These are phyloP conservation scores for Bombus superbus DNA, from an alignment of 1,140 invertebrate species.

Conservation along the genomic window DNA sequence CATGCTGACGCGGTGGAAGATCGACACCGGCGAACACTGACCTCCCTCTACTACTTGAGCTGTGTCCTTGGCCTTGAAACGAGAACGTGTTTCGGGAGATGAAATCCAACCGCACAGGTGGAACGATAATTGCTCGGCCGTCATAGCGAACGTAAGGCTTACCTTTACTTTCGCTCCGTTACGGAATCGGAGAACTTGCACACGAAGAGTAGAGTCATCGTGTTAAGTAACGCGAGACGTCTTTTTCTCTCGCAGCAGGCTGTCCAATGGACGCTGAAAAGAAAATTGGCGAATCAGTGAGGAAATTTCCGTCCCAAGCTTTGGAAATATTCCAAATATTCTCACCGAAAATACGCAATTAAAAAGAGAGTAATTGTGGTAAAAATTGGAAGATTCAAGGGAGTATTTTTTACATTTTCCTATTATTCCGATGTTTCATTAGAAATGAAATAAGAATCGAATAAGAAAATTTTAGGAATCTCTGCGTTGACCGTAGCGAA, in stretches of 20 bases:
- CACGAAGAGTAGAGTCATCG: background rate
- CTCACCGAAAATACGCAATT: too few relatives aligned
- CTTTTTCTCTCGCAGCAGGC: background rate
- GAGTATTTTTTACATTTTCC: too few relatives aligned
- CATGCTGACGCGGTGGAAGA: slow-evolving; percentile 14
- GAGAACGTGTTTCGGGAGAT: slow-evolving; percentile 56
- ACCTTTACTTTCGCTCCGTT: slow-evolving; percentile 50
- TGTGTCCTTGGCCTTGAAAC: slow-evolving; percentile 55
- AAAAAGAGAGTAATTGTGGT: too few relatives aligned
- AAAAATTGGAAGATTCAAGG: too few relatives aligned
- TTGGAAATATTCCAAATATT: too few relatives aligned
- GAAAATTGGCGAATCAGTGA: too few relatives aligned
- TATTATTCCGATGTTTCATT: background rate
- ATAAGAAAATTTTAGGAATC: too few relatives aligned
- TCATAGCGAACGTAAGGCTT: slow-evolving; percentile 37
- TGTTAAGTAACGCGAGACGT: slow-evolving; percentile 2
- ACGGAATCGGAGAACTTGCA: slow-evolving; percentile 31
- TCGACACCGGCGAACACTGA: slow-evolving; percentile 44
- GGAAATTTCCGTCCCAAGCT: too few relatives aligned
- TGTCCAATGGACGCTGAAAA: background rate
- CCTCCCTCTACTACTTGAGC: slow-evolving; percentile 46
- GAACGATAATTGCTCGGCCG: slow-evolving; percentile 51
- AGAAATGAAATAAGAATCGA: background rate
- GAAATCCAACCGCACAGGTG: slow-evolving; percentile 50
- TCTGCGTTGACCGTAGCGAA: too few relatives aligned